A percentile compares a stretch with the other conserved stretches of the same genome.
phyloP scores from a whole-genome alignment of 2,888 invertebrate species.

The Aphelenchoides bicaudatus region DNA sequence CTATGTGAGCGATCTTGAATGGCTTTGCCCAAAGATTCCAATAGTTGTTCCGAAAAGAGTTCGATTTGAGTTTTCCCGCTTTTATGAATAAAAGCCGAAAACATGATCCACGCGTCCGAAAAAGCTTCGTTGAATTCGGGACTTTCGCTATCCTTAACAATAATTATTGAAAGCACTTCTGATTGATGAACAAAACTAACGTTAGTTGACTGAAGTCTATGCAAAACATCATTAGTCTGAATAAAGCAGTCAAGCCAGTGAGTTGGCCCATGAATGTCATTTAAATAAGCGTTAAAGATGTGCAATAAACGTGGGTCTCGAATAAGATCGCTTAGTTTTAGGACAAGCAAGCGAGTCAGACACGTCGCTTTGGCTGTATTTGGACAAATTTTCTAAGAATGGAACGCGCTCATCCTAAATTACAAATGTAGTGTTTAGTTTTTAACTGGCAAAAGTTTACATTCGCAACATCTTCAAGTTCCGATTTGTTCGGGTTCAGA shows the following conservation, averaged over 20 bases:
- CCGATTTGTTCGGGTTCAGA: not conserved
- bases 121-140: constrained; percentile 26
- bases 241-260: constrained; percentile 51
- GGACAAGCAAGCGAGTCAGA: constrained; percentile 51
- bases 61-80: constrained; percentile 41
- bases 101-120: constrained; percentile 55
- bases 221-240: constrained; percentile 48
- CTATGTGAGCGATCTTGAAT: constrained; percentile 2
- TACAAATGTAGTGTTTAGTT: not conserved
- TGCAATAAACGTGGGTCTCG: constrained; percentile 47
- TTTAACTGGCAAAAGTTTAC: not conserved
- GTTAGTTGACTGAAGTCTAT: too few species aligned
- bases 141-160: constrained; percentile 2
- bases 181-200: too few species aligned
- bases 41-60: constrained; percentile 14
- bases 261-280: constrained; percentile 51
- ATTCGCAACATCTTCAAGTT: not conserved
- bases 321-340: constrained; percentile 53
- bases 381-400: constrained; percentile 39
- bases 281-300: constrained; percentile 52
- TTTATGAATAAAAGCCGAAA: constrained; percentile 48
- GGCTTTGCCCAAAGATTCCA: not conserved
- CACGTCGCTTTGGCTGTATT: constrained; percentile 23
- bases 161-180: too few species aligned
- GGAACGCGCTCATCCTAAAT: constrained; percentile 26